phyloP scores from a whole-genome alignment of 2,113 vertebrate species.

The Aplodontia rufa region DNA sequence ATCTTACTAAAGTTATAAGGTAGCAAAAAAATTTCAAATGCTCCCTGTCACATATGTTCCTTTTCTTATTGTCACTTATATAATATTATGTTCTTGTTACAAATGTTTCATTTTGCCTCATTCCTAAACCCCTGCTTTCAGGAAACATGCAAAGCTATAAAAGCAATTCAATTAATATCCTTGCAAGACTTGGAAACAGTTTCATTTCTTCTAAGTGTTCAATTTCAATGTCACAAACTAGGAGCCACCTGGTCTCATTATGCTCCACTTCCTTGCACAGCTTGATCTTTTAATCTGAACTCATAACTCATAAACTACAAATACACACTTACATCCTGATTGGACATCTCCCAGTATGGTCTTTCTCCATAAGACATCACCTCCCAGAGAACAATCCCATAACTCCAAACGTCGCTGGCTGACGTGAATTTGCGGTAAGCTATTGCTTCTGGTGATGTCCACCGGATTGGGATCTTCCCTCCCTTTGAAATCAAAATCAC shows the following conservation, averaged over 20 bases:
- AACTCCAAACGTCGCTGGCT: constrained; percentile 97
- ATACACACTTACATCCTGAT: constrained; percentile 97
- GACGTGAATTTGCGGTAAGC: constrained; percentile 99
- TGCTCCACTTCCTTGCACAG: constrained; percentile 79
- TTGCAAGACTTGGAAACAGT: neutral
- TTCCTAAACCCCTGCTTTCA: neutral
- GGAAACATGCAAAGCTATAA: neutral
- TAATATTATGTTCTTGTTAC: constrained; percentile 63
- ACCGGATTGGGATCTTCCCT: constrained; percentile 98
- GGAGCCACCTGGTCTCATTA: constrained; percentile 78
- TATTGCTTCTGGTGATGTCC: constrained; percentile 98
- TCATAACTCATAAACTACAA: constrained; percentile 55
- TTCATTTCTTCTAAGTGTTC: constrained; percentile 30
- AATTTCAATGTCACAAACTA: constrained; percentile 68
- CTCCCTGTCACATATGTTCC: constrained; percentile 22
- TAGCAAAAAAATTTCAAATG: constrained; percentile 69
- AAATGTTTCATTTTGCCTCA: constrained; percentile 68
- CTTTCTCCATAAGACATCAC: constrained; percentile 99
- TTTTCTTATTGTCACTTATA: constrained; percentile 65
- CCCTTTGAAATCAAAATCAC: constrained; percentile 85
- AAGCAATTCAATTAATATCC: constrained; percentile 29
- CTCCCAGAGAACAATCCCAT: constrained; percentile 98
- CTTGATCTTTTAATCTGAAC: constrained; percentile 70
- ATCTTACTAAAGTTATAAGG: constrained; percentile 54
- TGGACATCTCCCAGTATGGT: constrained; percentile 99